Evolutionary conservation across 1,140 invertebrate genomes (phyloP), one percentile per base, ranked within the genome.

Genomic region (Micrasema minimum): DNA sequence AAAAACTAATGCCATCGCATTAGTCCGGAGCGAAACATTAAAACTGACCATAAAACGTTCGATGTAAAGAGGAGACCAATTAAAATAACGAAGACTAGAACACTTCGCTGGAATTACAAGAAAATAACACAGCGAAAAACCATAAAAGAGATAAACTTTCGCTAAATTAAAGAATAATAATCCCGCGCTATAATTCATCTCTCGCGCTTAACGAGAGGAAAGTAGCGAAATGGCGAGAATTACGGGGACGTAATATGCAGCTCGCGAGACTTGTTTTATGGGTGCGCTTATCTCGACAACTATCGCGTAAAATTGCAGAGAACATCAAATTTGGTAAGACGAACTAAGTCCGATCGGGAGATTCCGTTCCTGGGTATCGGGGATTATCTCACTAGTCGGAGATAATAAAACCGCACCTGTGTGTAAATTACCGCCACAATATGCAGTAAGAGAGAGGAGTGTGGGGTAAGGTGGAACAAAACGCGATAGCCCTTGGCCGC

Each of bases 151-250:
- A 64, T 64, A 64, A 64, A 16, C 59, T 64, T 46, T 64, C 11
- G 59, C 43, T 64, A 64, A 26, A 64, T 64, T 64, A 64, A 64
- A 64, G 59, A 64, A 64, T 64, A 64, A 46, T 64, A 64, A 46
- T 64, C 26, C 41, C 5, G 23, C 41, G n/a, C 59, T 31, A 26
- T 46, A 64, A 64, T 64, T 64, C 43, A 64, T 64, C 43, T 64
- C 55, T n/a, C 20, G 59, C 20, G 22, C 46, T 64, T 64, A 64
- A 64, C 59, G 59, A 64, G 59, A 59, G 31, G 22, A 64, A 45
- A 64, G 59, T 64, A 41, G 12, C 59, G 14, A 41, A 45, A 23
- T 35, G 59, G 59, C 43, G 59, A 45, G 59, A 64, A 18, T 46
- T 45, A 41, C 37, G 9, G 22, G 37, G 22, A 46, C 59, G 41